Evolutionary conservation across 2,797 vertebrate species (phyloP).

Genomic region (Lycodopsis pacificus): DNA sequence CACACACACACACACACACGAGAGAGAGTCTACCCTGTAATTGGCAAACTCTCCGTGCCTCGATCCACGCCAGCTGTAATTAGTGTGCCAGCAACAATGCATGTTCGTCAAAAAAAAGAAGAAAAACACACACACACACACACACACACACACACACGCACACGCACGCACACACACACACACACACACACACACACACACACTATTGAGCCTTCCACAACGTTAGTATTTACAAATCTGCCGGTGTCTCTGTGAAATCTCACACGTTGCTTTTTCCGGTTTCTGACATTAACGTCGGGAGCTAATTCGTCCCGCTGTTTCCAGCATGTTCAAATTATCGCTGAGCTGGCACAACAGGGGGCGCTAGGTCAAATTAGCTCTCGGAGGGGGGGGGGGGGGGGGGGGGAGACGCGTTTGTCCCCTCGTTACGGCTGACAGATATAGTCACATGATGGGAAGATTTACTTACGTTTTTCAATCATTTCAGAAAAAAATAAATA

Average conservation of each 20-base stretch:
- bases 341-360: constrained; percentile 4
- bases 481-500: not conserved
- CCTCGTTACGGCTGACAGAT: not conserved
- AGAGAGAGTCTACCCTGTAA: constrained; percentile 63
- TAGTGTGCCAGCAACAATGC: constrained; percentile 79
- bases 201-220: constrained; percentile 43
- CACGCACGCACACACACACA: constrained; percentile 16
- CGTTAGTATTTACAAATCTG: constrained; percentile 69
- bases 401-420: not conserved
- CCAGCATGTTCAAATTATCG: constrained; percentile 25
- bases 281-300: constrained; percentile 51
- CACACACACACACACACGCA: constrained; percentile 3
- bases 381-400: not conserved
- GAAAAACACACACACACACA: constrained; percentile 36
- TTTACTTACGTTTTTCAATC: not conserved
- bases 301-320: constrained; percentile 45
- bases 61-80: constrained; percentile 74
- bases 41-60: constrained; percentile 75
- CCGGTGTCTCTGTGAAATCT: constrained; percentile 57
- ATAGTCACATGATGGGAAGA: not conserved
- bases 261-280: constrained; percentile 34
- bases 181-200: constrained; percentile 22
- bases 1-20: constrained; percentile 22
- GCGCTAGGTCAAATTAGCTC: constrained; percentile 12
- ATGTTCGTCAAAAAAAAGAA: constrained; percentile 69